Evolutionary conservation across 2,888 invertebrate species (phyloP).

Genomic region (Fragum whitleyi): DNA sequence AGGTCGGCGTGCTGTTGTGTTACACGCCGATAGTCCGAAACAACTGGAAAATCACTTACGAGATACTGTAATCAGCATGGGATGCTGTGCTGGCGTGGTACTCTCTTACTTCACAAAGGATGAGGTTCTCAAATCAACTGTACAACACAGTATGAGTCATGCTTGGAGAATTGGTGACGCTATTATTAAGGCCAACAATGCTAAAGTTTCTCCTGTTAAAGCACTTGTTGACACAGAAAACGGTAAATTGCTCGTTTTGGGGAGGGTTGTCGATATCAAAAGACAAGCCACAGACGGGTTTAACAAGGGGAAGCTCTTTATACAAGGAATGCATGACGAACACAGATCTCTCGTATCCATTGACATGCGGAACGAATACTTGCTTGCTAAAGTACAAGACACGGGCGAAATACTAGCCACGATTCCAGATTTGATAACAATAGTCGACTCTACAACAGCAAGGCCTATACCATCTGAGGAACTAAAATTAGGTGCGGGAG

Average conservation of each 20-base stretch:
- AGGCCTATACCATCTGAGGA: slow-evolving; percentile 80
- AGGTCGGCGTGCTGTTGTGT: slow-evolving; percentile 72
- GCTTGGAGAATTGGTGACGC: slow-evolving; percentile 81
- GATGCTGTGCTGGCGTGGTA: slow-evolving; percentile 73
- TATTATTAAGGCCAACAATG: slow-evolving; percentile 72
- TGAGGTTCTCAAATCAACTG: slow-evolving; percentile 65
- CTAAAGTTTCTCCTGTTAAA: slow-evolving; percentile 71
- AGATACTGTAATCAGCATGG: slow-evolving; percentile 77
- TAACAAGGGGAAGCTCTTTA: slow-evolving; percentile 70
- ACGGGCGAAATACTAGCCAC: slow-evolving; percentile 67
- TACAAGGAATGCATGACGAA: slow-evolving; percentile 69
- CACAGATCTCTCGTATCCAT: slow-evolving; percentile 62
- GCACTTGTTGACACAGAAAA: slow-evolving; percentile 70
- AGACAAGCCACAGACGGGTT: slow-evolving; percentile 79
- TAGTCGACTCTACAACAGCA: slow-evolving; percentile 79
- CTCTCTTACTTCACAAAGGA: slow-evolving; percentile 65
- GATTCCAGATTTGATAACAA: slow-evolving; percentile 79
- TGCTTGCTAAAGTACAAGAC: slow-evolving; percentile 68
- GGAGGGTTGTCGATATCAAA: slow-evolving; percentile 77
- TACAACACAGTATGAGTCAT: slow-evolving; percentile 74
- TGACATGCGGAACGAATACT: slow-evolving; percentile 83
- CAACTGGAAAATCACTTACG: slow-evolving; percentile 78
- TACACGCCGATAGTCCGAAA: slow-evolving; percentile 71
- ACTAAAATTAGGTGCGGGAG: slow-evolving; percentile 79
- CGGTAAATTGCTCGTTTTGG: slow-evolving; percentile 71